These are phyloP conservation scores for Tenthredo mesomela DNA, from an alignment of 2,888 invertebrate species.

Conservation along the genomic window DNA sequence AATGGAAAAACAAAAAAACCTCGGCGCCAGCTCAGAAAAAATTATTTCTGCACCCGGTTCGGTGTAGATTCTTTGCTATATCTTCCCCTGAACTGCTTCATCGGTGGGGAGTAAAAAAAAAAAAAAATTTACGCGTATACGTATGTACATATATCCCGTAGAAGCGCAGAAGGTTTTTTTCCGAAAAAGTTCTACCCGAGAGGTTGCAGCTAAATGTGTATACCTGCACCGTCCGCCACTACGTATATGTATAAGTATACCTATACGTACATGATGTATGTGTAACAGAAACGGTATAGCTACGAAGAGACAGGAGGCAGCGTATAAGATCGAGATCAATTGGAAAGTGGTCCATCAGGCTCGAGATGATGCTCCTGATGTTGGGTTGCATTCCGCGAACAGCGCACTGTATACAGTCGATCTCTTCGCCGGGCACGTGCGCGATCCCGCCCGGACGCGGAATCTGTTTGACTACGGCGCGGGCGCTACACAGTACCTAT, in stretches of 20 bases:
- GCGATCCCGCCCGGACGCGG: constrained; percentile 52
- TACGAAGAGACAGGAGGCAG: constrained; percentile 56
- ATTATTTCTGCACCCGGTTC: too few relatives aligned
- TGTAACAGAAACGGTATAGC: neutral
- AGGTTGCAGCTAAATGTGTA: neutral
- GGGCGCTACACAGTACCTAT: neutral
- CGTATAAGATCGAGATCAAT: constrained; percentile 66
- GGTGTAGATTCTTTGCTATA: too few relatives aligned
- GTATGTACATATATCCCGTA: neutral
- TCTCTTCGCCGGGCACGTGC: constrained; percentile 60
- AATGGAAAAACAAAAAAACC: too few relatives aligned
- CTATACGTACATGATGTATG: neutral
- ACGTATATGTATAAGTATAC: neutral
- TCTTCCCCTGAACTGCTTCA: too few relatives aligned
- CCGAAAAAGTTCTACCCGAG: neutral
- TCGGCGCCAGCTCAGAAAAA: too few relatives aligned
- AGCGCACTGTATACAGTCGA: constrained; percentile 55
- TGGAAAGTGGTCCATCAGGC: constrained; percentile 72
- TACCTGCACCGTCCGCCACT: neutral
- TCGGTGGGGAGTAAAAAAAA: too few relatives aligned
- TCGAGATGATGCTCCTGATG: constrained; percentile 70
- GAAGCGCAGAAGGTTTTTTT: neutral
- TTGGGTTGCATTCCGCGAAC: constrained; percentile 66
- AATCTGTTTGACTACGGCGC: constrained; percentile 19
- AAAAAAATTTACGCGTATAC: too few relatives aligned